Conservation (phyloP, 2,797 vertebrate genomes). For the Onychomys leucogaster region DNA sequence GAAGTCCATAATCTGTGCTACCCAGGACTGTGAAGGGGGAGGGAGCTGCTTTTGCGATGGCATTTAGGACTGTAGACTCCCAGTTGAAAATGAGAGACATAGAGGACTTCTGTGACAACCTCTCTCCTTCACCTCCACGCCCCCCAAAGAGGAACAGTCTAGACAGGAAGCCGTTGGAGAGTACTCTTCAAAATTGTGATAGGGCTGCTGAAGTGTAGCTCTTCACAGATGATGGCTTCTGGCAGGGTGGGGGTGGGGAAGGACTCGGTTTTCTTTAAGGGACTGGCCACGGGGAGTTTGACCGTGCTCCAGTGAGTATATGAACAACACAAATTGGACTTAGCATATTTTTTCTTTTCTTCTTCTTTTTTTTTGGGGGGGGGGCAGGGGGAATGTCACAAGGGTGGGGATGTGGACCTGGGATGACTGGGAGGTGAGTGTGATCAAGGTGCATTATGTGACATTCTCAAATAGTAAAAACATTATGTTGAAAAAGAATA, state of each 20-base stretch:
- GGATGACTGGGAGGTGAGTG: background rate
- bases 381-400: background rate
- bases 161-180: background rate
- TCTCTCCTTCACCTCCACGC: background rate
- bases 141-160: background rate
- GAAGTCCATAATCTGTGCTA: background rate
- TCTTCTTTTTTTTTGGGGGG: background rate
- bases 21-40: background rate
- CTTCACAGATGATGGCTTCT: background rate
- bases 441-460: background rate
- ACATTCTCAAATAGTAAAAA: background rate
- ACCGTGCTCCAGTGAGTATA: background rate
- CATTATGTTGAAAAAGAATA: background rate
- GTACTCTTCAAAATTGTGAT: background rate
- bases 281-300: background rate
- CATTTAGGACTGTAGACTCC: background rate
- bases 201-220: background rate
- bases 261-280: background rate
- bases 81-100: background rate
- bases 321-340: background rate
- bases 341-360: background rate
- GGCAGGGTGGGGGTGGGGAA: background rate
- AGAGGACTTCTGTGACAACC: background rate
- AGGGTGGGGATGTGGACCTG: background rate
- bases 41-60: background rate